Evolutionary conservation across 2,888 invertebrate species (phyloP).

Genomic region (Eristalis intricaria): DNA sequence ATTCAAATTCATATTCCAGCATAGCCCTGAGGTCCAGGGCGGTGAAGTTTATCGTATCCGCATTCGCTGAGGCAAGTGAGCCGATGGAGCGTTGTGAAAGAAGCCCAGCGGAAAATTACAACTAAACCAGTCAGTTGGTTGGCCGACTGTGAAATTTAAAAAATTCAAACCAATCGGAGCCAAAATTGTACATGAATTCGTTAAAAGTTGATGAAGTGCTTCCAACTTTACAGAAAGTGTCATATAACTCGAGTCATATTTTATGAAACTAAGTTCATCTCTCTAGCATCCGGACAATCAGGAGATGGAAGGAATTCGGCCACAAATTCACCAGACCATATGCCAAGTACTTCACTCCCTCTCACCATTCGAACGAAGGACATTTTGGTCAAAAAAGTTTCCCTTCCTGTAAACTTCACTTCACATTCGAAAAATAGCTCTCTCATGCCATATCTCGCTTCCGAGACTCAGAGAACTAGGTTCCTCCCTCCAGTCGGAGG

Average conservation of each 20-base stretch:
- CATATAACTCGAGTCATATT: neutral
- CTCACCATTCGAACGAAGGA: neutral
- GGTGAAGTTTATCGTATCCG: too few species aligned
- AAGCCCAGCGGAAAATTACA: too few species aligned
- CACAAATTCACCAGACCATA: neutral
- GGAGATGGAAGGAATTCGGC: neutral
- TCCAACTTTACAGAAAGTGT: neutral
- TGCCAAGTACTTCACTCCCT: neutral
- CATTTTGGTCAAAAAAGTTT: neutral
- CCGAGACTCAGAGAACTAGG: slow-evolving; percentile 31
- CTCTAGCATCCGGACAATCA: neutral
- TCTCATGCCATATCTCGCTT: slow-evolving; percentile 28
- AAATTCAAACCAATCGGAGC: too few species aligned
- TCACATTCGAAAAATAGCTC: neutral
- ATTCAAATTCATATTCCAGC: too few species aligned
- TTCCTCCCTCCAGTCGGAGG: slow-evolving; percentile 1
- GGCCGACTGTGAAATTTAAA: too few species aligned
- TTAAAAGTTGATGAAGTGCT: neutral
- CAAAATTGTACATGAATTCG: neutral
- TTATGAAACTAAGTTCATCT: neutral
- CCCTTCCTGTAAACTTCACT: neutral
- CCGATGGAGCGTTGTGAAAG: too few species aligned
- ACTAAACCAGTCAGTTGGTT: too few species aligned
- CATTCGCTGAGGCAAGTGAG: too few species aligned
- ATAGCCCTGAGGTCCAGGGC: too few species aligned